Base-by-base conservation (phyloP, 2,113 vertebrate species). In the Xiphorhynchus elegans region DNA sequence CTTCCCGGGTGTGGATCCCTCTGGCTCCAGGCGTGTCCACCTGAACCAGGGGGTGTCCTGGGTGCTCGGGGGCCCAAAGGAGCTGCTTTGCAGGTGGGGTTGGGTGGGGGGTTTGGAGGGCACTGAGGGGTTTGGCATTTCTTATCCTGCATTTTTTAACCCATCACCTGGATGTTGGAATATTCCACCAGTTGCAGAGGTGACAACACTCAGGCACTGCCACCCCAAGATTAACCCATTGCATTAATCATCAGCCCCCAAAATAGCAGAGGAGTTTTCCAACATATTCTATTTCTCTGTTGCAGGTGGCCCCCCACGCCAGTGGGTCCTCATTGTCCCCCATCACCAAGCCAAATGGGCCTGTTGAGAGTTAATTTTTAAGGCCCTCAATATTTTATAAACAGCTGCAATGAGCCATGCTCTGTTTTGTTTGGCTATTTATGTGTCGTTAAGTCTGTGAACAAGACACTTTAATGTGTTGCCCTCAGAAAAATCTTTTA, bases 321-420 rank as follows among this genome's bases (percentile, higher is more conserved):
- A 26, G 12, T 47, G 29, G 63, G 19, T 25, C 77, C 85, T 77
- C 73, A 12, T 60, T 12, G 67, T 90, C 58, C 84, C 68, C 31
- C 60, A 78, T 33, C 92, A 96, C 84, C 70, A 52, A 88, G 81
- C 2, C 28, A 76, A 95, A 97, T 78, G 82, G 39, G 31, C 53
- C 77, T 28, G 70, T 94, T 92, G 97, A 97, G 74, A 95, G 97
- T 97, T 96, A 87, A 96, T 94, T 95, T 91, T 95, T 90, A 95
- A 96, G 96, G 95, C 87, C 82, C 97, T 97, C 94, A 97, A 97
- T 98, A 96, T 97, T 98, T 98, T 94, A 97, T 96, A 95, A 85
- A 93, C 12, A 55, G 91, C 88, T 95, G 91, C 92, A 94, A 97
- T 56, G 83, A 97, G 94, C 53, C 0, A 53, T 35, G 93, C 72